Conservation (phyloP, 1,140 invertebrate genomes). For the Holcopasites calliopsidis region DNA sequence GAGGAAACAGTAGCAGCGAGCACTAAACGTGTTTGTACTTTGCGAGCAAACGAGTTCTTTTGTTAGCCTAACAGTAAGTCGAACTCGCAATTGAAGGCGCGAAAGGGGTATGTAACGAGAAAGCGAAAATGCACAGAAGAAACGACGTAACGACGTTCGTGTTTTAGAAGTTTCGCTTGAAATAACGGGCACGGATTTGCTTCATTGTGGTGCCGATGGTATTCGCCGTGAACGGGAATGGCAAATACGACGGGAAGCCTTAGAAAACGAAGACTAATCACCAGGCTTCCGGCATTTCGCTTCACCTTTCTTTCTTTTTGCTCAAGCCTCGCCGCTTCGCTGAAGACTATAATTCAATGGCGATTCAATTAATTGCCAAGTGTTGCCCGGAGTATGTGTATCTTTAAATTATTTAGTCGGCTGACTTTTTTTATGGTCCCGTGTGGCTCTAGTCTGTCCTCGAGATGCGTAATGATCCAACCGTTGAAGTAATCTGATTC, state of each 20-base stretch:
- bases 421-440: not conserved
- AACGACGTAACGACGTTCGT: conserved; percentile 40
- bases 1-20: not conserved
- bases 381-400: not conserved
- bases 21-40: not conserved
- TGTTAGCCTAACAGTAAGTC: not conserved
- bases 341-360: conserved; percentile 31
- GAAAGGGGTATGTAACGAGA: not conserved
- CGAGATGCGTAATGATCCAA: not conserved
- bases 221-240: conserved; percentile 51
- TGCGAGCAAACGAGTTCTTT: not conserved
- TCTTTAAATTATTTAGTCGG: conserved; percentile 26
- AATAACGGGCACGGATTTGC: conserved; percentile 49
- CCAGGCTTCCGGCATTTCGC: conserved; percentile 39
- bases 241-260: conserved; percentile 48
- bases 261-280: conserved; percentile 41
- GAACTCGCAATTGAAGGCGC: not conserved
- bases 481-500: not conserved
- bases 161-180: conserved; percentile 26
- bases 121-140: conserved; percentile 6
- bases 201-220: conserved; percentile 46
- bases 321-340: not conserved
- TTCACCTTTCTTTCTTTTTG: conserved; percentile 19
- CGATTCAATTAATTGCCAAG: conserved; percentile 42
- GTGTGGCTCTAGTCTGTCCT: not conserved